Conservation (phyloP, 2,113 vertebrate genomes). For the Formicarius rufipectus region DNA sequence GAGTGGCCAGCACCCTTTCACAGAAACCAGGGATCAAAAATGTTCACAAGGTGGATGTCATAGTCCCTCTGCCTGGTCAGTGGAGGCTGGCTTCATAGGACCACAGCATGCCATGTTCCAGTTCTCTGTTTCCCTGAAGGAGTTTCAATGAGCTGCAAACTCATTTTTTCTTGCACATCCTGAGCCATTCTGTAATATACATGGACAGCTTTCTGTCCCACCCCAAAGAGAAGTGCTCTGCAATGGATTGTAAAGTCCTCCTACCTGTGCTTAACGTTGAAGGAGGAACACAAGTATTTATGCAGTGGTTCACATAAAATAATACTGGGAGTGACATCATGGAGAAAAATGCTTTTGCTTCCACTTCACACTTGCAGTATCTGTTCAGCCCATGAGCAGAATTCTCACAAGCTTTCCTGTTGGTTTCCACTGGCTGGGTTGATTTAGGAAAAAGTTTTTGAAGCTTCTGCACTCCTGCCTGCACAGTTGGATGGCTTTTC, state of each 20-base stretch:
- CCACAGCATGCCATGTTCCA: not conserved
- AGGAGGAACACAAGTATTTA: not conserved
- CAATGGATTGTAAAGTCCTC: not conserved
- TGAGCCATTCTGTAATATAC: not conserved
- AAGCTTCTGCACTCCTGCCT: constrained; percentile 42
- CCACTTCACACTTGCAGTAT: constrained; percentile 4
- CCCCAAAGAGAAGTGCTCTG: not conserved
- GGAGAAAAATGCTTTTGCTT: not conserved
- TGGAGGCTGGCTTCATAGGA: not conserved
- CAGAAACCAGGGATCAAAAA: not conserved
- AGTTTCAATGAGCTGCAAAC: not conserved
- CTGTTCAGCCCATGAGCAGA: not conserved
- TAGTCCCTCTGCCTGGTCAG: not conserved
- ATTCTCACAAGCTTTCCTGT: constrained; percentile 8
- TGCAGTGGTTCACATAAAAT: not conserved
- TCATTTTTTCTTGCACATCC: not conserved
- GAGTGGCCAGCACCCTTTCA: rapidly evolving
- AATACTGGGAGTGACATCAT: not conserved
- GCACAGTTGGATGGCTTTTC: constrained; percentile 51
- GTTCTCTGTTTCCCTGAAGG: not conserved
- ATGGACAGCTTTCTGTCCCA: not conserved
- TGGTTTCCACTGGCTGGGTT: constrained; percentile 16
- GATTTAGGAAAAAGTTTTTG: constrained; percentile 47
- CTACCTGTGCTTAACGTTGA: not conserved
- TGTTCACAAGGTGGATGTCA: not conserved